Base-by-base conservation (phyloP, 2,888 invertebrate species). In the Lasioglossum figueresi region DNA sequence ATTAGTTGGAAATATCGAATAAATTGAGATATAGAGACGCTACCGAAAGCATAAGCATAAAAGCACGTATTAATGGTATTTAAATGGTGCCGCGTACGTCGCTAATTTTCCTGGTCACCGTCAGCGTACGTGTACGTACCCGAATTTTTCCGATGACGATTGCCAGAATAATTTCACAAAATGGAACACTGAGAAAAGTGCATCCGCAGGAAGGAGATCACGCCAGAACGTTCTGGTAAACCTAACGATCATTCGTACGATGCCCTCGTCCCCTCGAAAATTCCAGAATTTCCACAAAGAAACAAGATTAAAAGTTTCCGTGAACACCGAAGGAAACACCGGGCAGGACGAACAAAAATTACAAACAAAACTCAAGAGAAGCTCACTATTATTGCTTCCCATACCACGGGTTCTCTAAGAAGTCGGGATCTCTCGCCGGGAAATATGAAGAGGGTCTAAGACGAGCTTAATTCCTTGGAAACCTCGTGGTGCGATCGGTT, bases 261-360 rank as follows among this genome's bases (percentile, higher is more conserved):
- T n/a, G 23, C 52, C 23, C n/a, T 10, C 23, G 52, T 52, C 52
- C 19, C 66, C 66, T n/a, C n/a, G 10, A 52, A 52, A n/a, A 52
- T n/a, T 52, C 52, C n/a, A 52, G 52, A 52, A 52, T 52, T 52
- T 52, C 52, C 52, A n/a, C 52, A 52, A 52, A 52, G n/a, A 52
- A 52, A 52, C 52, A 52, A n/a, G 66, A 66, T 27, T 66, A 52
- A 52, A 52, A 52, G 52, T 52, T 52, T n/a, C 52, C 52, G 52
- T 52, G 73, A 48, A 73, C 14, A 23, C 48, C 43, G 52, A 12
- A 3, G 52, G 52, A 52, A 52, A 52, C 52, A n/a, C 52, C 10
- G 52, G n/a, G 10, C 10, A 23, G 52, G 52, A 52, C n/a, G 52
- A 52, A 52, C 52, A 10, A 52, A 52, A 52, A 52, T 52, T 52